phyloP scores from a whole-genome alignment of 2,888 invertebrate genomes.

The Oxytorus armatus region DNA sequence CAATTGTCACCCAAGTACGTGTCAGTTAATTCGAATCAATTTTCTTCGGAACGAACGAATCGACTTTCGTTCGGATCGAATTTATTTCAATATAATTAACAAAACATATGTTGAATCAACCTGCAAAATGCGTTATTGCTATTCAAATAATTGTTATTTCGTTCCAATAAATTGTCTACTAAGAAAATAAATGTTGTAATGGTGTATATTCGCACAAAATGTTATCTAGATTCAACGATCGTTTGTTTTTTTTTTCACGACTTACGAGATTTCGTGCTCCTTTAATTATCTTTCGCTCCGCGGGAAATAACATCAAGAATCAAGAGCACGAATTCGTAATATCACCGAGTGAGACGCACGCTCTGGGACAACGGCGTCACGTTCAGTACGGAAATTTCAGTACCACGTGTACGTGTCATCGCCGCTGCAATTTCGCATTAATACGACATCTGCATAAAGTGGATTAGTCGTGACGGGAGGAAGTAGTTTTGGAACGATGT shows the following conservation, averaged over 20 bases:
- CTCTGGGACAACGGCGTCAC: constrained; percentile 17
- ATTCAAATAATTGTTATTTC: too few relatives aligned
- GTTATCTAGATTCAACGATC: too few relatives aligned
- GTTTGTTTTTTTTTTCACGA: too few relatives aligned
- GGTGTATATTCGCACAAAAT: too few relatives aligned
- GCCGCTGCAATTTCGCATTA: constrained; percentile 55
- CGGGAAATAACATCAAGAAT: constrained; percentile 11
- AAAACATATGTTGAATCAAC: too few relatives aligned
- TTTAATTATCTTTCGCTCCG: constrained; percentile 10
- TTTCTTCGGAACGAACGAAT: constrained; percentile 14
- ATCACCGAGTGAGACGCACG: constrained; percentile 4
- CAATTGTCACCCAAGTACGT: too few relatives aligned
- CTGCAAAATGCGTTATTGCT: too few relatives aligned
- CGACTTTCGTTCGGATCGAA: constrained; percentile 21
- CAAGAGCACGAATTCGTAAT: constrained; percentile 32
- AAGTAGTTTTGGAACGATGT: constrained; percentile 46
- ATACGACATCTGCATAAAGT: constrained; percentile 61
- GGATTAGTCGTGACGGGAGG: constrained; percentile 56
- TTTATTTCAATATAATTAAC: too few relatives aligned
- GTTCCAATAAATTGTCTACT: too few relatives aligned
- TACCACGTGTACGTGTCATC: constrained; percentile 52
- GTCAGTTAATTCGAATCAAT: too few relatives aligned
- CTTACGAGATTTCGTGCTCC: too few relatives aligned
- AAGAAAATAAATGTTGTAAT: too few relatives aligned
- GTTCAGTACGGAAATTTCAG: constrained; percentile 57